A percentile compares a stretch with the other conserved stretches of the same genome.
phyloP scores from a whole-genome alignment of 1,140 invertebrate genomes.

The Phocides pigmalion region DNA sequence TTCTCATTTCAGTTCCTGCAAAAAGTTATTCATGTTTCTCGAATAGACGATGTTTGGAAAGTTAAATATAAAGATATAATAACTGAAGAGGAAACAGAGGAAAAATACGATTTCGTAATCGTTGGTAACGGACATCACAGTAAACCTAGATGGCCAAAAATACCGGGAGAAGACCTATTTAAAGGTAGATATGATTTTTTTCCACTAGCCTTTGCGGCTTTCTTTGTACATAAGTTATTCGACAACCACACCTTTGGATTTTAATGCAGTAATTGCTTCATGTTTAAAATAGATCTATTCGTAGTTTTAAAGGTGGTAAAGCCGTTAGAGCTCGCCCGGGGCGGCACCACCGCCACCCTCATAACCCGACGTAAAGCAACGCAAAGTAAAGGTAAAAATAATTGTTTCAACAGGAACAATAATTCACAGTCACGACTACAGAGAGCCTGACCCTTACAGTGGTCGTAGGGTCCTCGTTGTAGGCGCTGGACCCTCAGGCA shows the following conservation, averaged over 20 bases:
- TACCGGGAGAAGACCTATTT: slow-evolving; percentile 61
- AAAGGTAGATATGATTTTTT: slow-evolving; percentile 58
- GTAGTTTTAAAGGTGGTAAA: too few relatives aligned
- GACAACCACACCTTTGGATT: too few relatives aligned
- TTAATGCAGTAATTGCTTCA: too few relatives aligned
- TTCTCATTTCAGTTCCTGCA: slow-evolving; percentile 60
- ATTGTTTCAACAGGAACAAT: slow-evolving; percentile 63
- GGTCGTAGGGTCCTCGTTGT: slow-evolving; percentile 89
- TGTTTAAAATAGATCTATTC: too few relatives aligned
- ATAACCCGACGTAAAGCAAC: too few relatives aligned
- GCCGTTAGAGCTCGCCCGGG: too few relatives aligned
- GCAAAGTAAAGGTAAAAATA: not conserved
- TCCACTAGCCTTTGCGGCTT: too few relatives aligned
- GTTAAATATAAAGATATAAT: slow-evolving; percentile 62
- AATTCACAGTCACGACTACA: slow-evolving; percentile 94
- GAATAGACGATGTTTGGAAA: slow-evolving; percentile 58
- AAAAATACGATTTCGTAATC: slow-evolving; percentile 67
- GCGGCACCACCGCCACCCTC: too few relatives aligned
- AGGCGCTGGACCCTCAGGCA: slow-evolving; percentile 93
- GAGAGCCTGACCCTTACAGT: slow-evolving; percentile 86
- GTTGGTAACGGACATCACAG: slow-evolving; percentile 68
- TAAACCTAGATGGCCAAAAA: slow-evolving; percentile 60
- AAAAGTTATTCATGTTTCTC: slow-evolving; percentile 55
- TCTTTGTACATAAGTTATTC: too few relatives aligned
- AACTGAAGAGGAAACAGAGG: slow-evolving; percentile 56